Conservation (phyloP, 2,888 invertebrate species). For the Chaetogeoica ovagalla region DNA sequence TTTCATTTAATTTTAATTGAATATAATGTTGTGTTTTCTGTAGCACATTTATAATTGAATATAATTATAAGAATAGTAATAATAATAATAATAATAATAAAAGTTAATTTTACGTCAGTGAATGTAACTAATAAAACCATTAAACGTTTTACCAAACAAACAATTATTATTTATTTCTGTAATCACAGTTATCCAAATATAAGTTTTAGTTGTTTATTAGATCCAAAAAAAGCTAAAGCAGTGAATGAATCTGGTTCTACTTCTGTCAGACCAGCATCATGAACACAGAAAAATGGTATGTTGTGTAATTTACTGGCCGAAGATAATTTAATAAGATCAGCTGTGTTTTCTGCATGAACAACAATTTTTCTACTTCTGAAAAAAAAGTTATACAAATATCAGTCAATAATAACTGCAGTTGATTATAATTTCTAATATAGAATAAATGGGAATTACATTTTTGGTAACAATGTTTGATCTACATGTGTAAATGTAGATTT, state of each 20-base stretch:
- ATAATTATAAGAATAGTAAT: slow-evolving; percentile 6
- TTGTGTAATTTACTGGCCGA: slow-evolving; percentile 1
- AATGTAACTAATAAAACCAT: slow-evolving; percentile 26
- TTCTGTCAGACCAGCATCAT: slow-evolving; percentile 32
- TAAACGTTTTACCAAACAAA: slow-evolving; percentile 26
- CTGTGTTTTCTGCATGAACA: slow-evolving; percentile 23
- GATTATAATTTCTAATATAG: too few relatives aligned
- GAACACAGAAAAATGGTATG: slow-evolving; percentile 31
- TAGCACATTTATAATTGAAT: slow-evolving; percentile 38
- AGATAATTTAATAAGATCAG: not conserved
- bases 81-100: not conserved
- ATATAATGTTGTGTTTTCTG: slow-evolving; percentile 24
- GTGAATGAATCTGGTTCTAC: slow-evolving; percentile 27
- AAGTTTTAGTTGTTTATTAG: slow-evolving; percentile 24
- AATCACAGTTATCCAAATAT: slow-evolving; percentile 36
- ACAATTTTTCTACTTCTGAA: slow-evolving; percentile 47
- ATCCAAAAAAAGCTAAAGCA: slow-evolving; percentile 37
- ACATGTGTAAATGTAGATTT: too few relatives aligned
- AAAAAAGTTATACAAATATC: too few relatives aligned
- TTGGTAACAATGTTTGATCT: too few relatives aligned
- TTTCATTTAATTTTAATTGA: slow-evolving; percentile 23
- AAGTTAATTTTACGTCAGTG: slow-evolving; percentile 16
- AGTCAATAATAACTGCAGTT: too few relatives aligned
- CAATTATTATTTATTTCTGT: slow-evolving; percentile 25
- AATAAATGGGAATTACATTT: too few relatives aligned